Percentiles rank a stretch among this genome's conserved stretches.
phyloP scores from a whole-genome alignment of 2,888 invertebrate genomes.

The Oithona nana region DNA sequence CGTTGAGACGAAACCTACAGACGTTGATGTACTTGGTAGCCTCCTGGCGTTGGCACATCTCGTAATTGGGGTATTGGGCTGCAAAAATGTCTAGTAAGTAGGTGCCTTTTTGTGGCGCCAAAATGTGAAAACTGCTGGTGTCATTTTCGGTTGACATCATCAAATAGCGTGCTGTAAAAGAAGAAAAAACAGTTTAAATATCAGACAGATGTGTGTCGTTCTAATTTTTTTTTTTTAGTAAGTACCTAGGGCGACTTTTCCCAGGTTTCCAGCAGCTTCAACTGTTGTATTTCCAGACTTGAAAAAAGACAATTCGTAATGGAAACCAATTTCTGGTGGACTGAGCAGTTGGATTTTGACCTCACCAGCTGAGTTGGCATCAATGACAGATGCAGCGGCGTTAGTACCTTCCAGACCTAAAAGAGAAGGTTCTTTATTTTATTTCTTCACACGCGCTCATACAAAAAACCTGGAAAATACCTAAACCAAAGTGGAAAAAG shows the following conservation, averaged over 20 bases:
- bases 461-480: too few relatives aligned
- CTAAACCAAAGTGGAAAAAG: conserved; percentile 12
- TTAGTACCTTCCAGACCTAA: conserved; percentile 5
- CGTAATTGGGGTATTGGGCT: background rate
- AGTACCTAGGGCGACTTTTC: conserved; percentile 8
- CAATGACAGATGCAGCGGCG: conserved; percentile 3
- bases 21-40: conserved; percentile 14
- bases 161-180: background rate
- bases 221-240: too few relatives aligned
- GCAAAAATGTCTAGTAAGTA: conserved; percentile 13
- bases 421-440: too few relatives aligned
- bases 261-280: background rate
- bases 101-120: conserved; percentile 13
- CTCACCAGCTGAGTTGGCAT: conserved; percentile 4
- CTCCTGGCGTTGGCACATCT: background rate
- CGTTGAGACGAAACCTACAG: background rate
- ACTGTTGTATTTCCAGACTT: conserved; percentile 11
- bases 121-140: conserved; percentile 1
- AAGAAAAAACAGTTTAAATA: background rate
- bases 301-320: conserved; percentile 11
- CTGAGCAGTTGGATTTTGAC: background rate
- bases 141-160: conserved; percentile 17
- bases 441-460: too few relatives aligned
- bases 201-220: too few relatives aligned
- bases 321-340: background rate